phyloP scores from a whole-genome alignment of 2,113 vertebrate species.

The Pyrgilauda ruficollis region DNA sequence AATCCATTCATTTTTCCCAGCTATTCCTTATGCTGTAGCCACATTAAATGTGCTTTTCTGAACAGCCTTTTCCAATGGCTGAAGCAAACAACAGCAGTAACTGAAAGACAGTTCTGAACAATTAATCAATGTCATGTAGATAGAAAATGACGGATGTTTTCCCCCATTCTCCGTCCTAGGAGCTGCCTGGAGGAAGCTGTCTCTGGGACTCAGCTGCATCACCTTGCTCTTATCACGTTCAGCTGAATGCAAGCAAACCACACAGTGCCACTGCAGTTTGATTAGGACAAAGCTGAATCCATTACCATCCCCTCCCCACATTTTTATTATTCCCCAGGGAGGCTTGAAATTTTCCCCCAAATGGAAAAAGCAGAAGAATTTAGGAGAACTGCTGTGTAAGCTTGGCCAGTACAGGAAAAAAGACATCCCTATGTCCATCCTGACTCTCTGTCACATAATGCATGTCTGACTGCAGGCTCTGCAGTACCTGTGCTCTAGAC shows the following conservation, averaged over 20 bases:
- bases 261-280: slow-evolving; percentile 11
- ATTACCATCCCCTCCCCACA: slow-evolving; percentile 16
- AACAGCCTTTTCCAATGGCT: background rate
- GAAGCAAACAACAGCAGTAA: slow-evolving; percentile 43
- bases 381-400: background rate
- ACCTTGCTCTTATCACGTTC: slow-evolving; percentile 61
- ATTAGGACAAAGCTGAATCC: slow-evolving; percentile 68
- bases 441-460: background rate
- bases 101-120: slow-evolving; percentile 42
- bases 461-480: background rate
- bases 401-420: background rate
- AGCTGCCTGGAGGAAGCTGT: slow-evolving; percentile 35
- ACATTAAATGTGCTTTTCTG: slow-evolving; percentile 29
- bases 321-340: slow-evolving; percentile 36
- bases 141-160: slow-evolving; percentile 70
- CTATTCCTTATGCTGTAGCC: background rate
- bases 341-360: slow-evolving; percentile 4
- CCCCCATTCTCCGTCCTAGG: background rate
- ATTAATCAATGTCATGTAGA: slow-evolving; percentile 82
- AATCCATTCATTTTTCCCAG: background rate
- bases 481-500: background rate
- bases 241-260: slow-evolving; percentile 38
- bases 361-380: background rate
- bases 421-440: background rate
- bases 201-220: slow-evolving; percentile 48